Conservation (phyloP, 2,797 vertebrate genomes). For the Rallus crepitans region DNA sequence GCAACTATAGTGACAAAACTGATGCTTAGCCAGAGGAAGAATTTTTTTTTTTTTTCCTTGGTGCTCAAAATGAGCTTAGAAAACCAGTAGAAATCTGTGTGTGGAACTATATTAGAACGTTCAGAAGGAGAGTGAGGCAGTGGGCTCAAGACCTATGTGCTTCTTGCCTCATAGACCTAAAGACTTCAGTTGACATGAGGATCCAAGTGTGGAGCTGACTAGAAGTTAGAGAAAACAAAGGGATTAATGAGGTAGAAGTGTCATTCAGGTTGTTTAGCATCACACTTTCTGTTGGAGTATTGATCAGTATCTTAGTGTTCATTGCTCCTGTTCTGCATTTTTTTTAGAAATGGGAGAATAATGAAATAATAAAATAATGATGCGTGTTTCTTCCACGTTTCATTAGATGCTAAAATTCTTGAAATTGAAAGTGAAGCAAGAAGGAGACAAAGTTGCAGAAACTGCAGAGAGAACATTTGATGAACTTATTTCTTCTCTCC, state of each 20-base stretch:
- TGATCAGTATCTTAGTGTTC: background rate
- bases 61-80: background rate
- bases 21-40: background rate
- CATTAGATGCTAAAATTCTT: slow-evolving; percentile 68
- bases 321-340: background rate
- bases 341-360: background rate
- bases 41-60: background rate
- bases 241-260: background rate
- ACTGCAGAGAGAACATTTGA: slow-evolving; percentile 62
- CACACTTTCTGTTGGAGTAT: background rate
- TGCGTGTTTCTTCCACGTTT: background rate
- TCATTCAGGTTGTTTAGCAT: background rate
- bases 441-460: slow-evolving; percentile 53
- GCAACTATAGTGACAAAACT: background rate
- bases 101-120: background rate
- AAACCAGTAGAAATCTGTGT: background rate
- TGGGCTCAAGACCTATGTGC: background rate
- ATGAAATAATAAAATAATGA: background rate
- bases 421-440: slow-evolving; percentile 63
- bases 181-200: background rate
- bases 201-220: background rate
- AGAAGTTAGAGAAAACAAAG: background rate
- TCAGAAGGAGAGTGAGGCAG: background rate
- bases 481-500: slow-evolving; percentile 66
- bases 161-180: background rate